Percentiles rank a stretch among this genome's conserved stretches.
Evolutionary conservation across 53 echinoderm and acorn worm species (phyloP).

Genomic region (Holothuria scabra): DNA sequence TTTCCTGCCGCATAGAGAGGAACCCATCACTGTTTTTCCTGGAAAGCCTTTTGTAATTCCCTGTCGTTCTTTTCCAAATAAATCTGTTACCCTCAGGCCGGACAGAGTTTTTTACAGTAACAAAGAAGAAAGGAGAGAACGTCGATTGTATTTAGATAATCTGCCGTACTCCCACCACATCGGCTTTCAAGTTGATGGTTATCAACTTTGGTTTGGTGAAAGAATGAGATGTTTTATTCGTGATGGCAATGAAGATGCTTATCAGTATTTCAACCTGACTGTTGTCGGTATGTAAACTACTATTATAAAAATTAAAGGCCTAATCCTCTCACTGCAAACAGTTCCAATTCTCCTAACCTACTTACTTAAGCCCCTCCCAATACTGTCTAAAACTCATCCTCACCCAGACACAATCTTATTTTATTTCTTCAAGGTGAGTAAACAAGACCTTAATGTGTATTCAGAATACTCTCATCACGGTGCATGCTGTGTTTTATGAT

Average conservation of each 20-base stretch:
- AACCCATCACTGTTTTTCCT: slow-evolving; percentile 24
- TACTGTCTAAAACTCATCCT: too few relatives aligned
- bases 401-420: too few relatives aligned
- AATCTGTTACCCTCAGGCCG: slow-evolving; percentile 16
- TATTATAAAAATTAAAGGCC: too few relatives aligned
- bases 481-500: too few relatives aligned
- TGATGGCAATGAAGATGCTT: not conserved
- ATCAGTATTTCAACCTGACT: slow-evolving; percentile 15
- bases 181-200: slow-evolving; percentile 9
- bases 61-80: slow-evolving; percentile 47
- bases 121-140: slow-evolving; percentile 2
- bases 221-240: slow-evolving; percentile 13
- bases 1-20: slow-evolving; percentile 38
- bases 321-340: too few relatives aligned
- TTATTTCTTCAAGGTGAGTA: too few relatives aligned
- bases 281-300: slow-evolving; percentile 22
- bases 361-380: too few relatives aligned
- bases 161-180: slow-evolving; percentile 18
- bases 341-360: too few relatives aligned
- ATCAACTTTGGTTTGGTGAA: slow-evolving; percentile 28
- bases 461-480: too few relatives aligned
- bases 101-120: not conserved
- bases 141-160: slow-evolving; percentile 15
- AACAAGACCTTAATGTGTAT: too few relatives aligned
- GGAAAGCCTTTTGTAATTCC: slow-evolving; percentile 47